Conservation (phyloP, 2,797 vertebrate genomes). For the Channallabes apus region DNA sequence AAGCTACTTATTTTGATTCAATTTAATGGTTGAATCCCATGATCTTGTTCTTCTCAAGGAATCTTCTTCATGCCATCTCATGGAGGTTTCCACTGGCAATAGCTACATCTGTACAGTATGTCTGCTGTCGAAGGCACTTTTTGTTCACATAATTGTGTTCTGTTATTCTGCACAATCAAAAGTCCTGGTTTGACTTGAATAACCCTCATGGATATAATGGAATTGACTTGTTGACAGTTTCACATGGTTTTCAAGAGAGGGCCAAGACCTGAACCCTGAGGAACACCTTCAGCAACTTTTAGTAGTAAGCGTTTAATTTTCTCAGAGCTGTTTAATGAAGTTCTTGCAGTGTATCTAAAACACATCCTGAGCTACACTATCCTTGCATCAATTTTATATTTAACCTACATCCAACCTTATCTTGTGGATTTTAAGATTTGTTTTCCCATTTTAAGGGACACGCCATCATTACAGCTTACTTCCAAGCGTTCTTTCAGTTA, state of each 20-base stretch:
- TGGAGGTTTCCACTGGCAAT: neutral
- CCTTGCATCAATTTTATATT: too few species aligned
- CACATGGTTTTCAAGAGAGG: neutral
- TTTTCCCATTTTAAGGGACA: too few species aligned
- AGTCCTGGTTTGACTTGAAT: too few species aligned
- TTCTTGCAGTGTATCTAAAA: too few species aligned
- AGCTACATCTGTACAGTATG: neutral
- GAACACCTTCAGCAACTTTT: neutral
- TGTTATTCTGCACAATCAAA: too few species aligned
- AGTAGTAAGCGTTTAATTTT: neutral
- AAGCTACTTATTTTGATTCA: neutral
- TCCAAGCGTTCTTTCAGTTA: neutral
- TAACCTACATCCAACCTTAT: too few species aligned
- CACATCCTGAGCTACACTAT: too few species aligned
- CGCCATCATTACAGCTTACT: neutral
- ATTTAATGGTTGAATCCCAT: neutral
- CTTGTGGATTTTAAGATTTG: too few species aligned
- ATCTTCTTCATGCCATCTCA: neutral
- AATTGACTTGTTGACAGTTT: neutral
- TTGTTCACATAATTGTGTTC: too few species aligned
- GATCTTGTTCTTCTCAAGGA: neutral
- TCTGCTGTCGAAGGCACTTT: too few species aligned
- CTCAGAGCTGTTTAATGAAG: neutral
- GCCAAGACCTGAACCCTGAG: slow-evolving; percentile 5
- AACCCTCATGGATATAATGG: neutral